These are phyloP conservation scores for Plagiodera versicolora DNA, from an alignment of 2,888 invertebrate species.

Conservation along the genomic window DNA sequence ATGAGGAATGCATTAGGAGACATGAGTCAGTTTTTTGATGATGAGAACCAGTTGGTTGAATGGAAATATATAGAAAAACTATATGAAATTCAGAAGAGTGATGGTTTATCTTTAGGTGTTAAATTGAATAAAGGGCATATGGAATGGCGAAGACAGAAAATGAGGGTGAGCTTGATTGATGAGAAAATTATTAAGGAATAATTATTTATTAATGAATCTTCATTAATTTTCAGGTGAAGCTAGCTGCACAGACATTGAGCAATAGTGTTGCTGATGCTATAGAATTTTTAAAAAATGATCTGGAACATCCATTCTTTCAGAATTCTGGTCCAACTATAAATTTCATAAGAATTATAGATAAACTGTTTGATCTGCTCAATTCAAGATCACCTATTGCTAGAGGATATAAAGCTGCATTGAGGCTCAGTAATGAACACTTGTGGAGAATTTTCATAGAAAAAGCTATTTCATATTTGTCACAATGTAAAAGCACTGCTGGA, in stretches of 20 bases:
- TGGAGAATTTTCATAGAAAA: slow-evolving; percentile 11
- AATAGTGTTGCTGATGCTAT: slow-evolving; percentile 36
- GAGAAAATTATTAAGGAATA: too few relatives aligned
- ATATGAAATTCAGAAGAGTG: background rate
- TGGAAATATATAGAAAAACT: background rate
- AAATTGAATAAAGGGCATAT: background rate
- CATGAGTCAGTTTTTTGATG: slow-evolving; percentile 1
- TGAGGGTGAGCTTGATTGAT: slow-evolving; percentile 1
- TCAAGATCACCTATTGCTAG: slow-evolving; percentile 24
- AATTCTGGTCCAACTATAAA: slow-evolving; percentile 26
- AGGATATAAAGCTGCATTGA: slow-evolving; percentile 25
- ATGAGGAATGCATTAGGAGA: slow-evolving; percentile 12
- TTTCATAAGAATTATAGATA: slow-evolving; percentile 33
- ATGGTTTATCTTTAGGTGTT: background rate
- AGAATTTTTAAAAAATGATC: slow-evolving; percentile 27
- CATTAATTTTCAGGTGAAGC: slow-evolving; percentile 5
- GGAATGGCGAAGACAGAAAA: slow-evolving; percentile 4
- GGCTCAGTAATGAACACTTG: slow-evolving; percentile 1
- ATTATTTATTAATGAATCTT: too few relatives aligned
- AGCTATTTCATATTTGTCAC: background rate
- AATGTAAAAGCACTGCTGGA: too few relatives aligned
- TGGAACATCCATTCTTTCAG: slow-evolving; percentile 32
- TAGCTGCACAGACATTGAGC: slow-evolving; percentile 21
- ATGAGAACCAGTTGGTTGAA: background rate
- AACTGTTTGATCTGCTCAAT: slow-evolving; percentile 37